Conservation (phyloP, 2,888 invertebrate species). For the Callosobruchus maculatus region DNA sequence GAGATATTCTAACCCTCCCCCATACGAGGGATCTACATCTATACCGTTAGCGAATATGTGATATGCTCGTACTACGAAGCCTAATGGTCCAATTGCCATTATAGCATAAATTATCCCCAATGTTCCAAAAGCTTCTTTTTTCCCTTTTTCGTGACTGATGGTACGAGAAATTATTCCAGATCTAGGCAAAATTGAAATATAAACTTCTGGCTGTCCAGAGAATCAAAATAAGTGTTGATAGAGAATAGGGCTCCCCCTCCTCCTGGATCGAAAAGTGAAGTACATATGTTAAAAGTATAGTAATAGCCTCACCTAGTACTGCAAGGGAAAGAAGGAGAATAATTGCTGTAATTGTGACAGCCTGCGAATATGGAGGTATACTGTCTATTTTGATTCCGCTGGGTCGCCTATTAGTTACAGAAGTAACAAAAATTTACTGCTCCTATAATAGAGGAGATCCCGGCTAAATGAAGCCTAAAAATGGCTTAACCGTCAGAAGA, state of each 20-base stretch:
- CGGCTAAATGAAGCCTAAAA: conserved; percentile 73
- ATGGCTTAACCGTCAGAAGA: conserved; percentile 64
- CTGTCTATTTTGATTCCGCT: conserved; percentile 59
- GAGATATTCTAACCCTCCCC: too few relatives aligned
- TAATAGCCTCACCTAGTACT: conserved; percentile 76
- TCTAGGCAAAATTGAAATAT: conserved; percentile 54
- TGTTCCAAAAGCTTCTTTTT: conserved; percentile 13
- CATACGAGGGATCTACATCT: too few relatives aligned
- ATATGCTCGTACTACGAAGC: conserved; percentile 82
- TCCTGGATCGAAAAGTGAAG: conserved; percentile 75
- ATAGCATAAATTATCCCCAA: conserved; percentile 53
- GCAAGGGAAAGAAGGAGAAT: conserved; percentile 67
- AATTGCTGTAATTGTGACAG: conserved; percentile 63
- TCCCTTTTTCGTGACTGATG: conserved; percentile 67
- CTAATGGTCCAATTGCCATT: conserved; percentile 76
- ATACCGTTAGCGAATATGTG: conserved; percentile 84
- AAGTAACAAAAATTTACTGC: conserved; percentile 78
- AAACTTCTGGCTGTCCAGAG: conserved; percentile 85
- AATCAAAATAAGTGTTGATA: conserved; percentile 86
- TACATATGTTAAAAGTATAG: conserved; percentile 75
- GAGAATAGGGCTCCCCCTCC: conserved; percentile 76
- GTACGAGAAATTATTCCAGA: conserved; percentile 77
- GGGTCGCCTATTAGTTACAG: conserved; percentile 68
- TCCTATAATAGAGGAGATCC: conserved; percentile 68
- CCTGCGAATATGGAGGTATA: conserved; percentile 71